These are phyloP conservation scores for Seriola rivoliana DNA, from an alignment of 2,113 vertebrate species.

Conservation along the genomic window DNA sequence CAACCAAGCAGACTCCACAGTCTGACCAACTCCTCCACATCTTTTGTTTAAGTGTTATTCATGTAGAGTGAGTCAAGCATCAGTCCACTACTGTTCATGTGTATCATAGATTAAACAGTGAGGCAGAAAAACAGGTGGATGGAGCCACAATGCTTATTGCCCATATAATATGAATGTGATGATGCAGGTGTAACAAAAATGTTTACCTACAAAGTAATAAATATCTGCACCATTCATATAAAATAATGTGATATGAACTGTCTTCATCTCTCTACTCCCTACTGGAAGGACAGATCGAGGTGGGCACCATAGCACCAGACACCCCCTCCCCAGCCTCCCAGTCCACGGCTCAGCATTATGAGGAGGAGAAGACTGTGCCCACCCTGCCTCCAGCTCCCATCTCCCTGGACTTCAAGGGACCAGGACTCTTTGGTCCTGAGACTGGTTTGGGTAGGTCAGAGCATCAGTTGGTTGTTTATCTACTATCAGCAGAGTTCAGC, in stretches of 20 bases:
- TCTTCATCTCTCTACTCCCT: not conserved
- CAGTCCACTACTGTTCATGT: too few relatives aligned
- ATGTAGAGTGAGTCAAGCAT: too few relatives aligned
- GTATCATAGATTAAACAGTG: too few relatives aligned
- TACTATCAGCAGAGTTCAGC: not conserved
- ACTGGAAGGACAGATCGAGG: constrained; percentile 60
- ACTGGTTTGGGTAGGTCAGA: constrained; percentile 77
- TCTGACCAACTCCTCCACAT: too few relatives aligned
- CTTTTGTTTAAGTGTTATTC: too few relatives aligned
- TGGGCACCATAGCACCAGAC: constrained; percentile 61
- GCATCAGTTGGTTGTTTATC: not conserved
- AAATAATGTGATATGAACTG: not conserved
- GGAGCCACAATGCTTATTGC: too few relatives aligned
- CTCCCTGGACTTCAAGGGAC: constrained; percentile 56
- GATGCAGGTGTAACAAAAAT: too few relatives aligned
- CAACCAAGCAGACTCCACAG: too few relatives aligned
- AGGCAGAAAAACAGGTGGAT: too few relatives aligned
- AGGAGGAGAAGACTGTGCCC: constrained; percentile 41
- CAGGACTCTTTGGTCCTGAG: constrained; percentile 67
- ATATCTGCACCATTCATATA: not conserved
- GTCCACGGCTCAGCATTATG: constrained; percentile 1
- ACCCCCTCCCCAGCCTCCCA: constrained; percentile 9
- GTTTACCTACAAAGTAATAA: too few relatives aligned
- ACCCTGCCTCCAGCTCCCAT: constrained; percentile 9
- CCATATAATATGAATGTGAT: too few relatives aligned